Conservation (phyloP, 1,140 invertebrate genomes). For the Drosophila repletoides region DNA sequence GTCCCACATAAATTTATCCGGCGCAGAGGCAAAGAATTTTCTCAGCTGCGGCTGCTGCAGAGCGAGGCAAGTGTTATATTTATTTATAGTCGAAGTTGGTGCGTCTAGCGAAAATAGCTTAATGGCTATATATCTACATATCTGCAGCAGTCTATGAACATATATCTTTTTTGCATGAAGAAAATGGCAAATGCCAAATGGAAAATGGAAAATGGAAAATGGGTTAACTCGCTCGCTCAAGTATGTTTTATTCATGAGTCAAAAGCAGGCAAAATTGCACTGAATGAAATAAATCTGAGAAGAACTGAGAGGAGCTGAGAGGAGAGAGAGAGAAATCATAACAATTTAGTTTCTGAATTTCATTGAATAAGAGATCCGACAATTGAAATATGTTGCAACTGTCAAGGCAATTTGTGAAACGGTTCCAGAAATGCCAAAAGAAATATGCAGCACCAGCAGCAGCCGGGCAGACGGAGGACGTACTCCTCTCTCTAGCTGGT, state of each 20-base stretch:
- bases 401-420: slow-evolving; percentile 66
- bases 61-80: slow-evolving; percentile 68
- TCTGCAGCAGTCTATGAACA: not conserved
- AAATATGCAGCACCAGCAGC: not conserved
- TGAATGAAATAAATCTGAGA: slow-evolving; percentile 57
- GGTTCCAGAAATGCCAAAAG: slow-evolving; percentile 23
- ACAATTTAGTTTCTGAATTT: slow-evolving; percentile 42
- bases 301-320: not conserved
- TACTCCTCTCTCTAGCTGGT: no score
- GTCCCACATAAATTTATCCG: slow-evolving; percentile 70
- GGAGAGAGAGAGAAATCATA: slow-evolving; percentile 40
- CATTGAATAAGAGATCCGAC: slow-evolving; percentile 15
- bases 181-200: slow-evolving; percentile 31
- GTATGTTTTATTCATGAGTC: slow-evolving; percentile 69
- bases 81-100: slow-evolving; percentile 60
- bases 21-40: slow-evolving; percentile 44
- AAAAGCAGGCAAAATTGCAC: slow-evolving; percentile 18
- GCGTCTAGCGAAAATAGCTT: slow-evolving; percentile 41
- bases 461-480: not conserved
- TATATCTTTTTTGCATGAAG: slow-evolving; percentile 4
- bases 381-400: slow-evolving; percentile 41
- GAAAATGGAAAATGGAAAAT: slow-evolving; percentile 64
- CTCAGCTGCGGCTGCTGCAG: no score
- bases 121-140: slow-evolving; percentile 30
- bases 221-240: slow-evolving; percentile 54